Evolutionary conservation across 2,113 vertebrate species (phyloP).

Genomic region (Tenebrosternarchus preto): DNA sequence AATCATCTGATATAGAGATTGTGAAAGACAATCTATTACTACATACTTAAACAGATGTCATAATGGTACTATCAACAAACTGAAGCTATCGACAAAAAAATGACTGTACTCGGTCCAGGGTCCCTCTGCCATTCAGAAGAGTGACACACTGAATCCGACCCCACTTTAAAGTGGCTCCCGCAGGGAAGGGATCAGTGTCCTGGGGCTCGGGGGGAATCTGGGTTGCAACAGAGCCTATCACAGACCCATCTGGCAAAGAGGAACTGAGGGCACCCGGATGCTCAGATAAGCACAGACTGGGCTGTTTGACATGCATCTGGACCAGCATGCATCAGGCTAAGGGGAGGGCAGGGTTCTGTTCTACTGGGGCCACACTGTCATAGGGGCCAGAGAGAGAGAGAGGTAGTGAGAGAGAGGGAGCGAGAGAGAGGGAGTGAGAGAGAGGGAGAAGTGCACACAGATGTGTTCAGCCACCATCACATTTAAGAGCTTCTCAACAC

Average conservation of each 20-base stretch:
- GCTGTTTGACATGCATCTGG: slow-evolving; percentile 69
- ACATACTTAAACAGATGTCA: not conserved
- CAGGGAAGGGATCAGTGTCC: slow-evolving; percentile 70
- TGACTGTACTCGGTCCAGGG: not conserved
- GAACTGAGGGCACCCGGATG: slow-evolving; percentile 76
- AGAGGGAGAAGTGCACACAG: slow-evolving; percentile 9
- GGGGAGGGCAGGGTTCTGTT: slow-evolving; percentile 50
- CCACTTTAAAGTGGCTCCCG: slow-evolving; percentile 73
- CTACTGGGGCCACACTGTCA: slow-evolving; percentile 48
- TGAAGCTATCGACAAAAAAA: not conserved
- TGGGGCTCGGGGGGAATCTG: slow-evolving; percentile 71
- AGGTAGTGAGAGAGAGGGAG: not conserved
- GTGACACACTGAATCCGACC: slow-evolving; percentile 70
- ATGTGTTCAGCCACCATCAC: not conserved
- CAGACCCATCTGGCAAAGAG: slow-evolving; percentile 78
- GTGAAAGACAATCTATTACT: not conserved
- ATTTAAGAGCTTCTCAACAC: slow-evolving; percentile 12
- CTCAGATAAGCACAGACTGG: slow-evolving; percentile 69
- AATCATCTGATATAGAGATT: not conserved
- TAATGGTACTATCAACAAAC: not conserved
- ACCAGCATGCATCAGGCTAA: slow-evolving; percentile 56
- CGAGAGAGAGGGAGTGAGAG: not conserved
- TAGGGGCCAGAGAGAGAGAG: slow-evolving; percentile 53
- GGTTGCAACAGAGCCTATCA: slow-evolving; percentile 72
- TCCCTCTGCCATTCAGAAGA: slow-evolving; percentile 55